Evolutionary conservation across 2,888 invertebrate genomes (phyloP).

Genomic region (Apamea anceps): DNA sequence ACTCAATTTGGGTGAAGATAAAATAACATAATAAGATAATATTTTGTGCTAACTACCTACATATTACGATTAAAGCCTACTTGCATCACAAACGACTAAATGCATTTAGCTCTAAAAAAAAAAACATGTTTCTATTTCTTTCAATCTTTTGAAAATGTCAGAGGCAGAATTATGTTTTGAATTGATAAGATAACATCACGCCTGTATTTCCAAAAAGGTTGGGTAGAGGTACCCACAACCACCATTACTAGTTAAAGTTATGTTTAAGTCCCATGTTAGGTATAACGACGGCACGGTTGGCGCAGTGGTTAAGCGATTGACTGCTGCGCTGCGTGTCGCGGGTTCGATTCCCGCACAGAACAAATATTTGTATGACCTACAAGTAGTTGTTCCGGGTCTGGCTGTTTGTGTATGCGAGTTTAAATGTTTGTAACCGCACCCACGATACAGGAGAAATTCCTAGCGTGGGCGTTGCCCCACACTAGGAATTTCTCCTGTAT

Average conservation of each 20-base stretch:
- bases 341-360: too few relatives aligned
- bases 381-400: too few relatives aligned
- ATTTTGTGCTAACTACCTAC: conserved; percentile 9
- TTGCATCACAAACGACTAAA: background rate
- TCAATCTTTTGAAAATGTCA: background rate
- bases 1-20: background rate
- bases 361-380: too few relatives aligned
- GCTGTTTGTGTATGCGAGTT: too few relatives aligned
- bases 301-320: too few relatives aligned
- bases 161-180: background rate
- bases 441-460: too few relatives aligned
- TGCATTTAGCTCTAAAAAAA: background rate
- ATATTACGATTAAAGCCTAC: background rate
- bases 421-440: too few relatives aligned
- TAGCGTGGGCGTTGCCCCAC: too few relatives aligned
- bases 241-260: background rate
- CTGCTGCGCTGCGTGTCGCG: too few relatives aligned
- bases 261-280: too few relatives aligned
- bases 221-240: background rate
- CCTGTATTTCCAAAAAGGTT: background rate
- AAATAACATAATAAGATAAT: background rate
- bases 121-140: background rate
- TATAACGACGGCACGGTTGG: too few relatives aligned
- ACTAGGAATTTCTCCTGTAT: too few relatives aligned
- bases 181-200: background rate